Conservation (phyloP, 2,797 vertebrate species). For the Holocentrus rufus region DNA sequence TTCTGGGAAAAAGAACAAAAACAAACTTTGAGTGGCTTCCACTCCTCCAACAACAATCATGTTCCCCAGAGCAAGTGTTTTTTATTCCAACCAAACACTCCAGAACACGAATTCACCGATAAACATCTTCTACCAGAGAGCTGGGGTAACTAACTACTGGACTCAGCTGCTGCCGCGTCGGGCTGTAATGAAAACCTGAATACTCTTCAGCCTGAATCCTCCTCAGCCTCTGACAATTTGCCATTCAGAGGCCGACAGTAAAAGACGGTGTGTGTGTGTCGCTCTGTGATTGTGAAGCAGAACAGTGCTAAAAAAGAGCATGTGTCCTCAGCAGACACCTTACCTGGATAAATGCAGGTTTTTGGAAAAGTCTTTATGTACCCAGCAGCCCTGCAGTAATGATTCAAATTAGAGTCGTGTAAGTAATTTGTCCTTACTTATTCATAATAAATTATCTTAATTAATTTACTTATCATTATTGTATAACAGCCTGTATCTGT, state of each 20-base stretch:
- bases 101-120: constrained; percentile 18
- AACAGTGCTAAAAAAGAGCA: not conserved
- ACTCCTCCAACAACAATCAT: not conserved
- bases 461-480: too few relatives aligned
- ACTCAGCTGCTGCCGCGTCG: constrained; percentile 43
- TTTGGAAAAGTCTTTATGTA: too few relatives aligned
- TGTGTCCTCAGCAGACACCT: too few relatives aligned
- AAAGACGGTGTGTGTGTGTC: not conserved
- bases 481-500: too few relatives aligned
- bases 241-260: constrained; percentile 3
- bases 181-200: constrained; percentile 31
- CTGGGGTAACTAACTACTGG: constrained; percentile 27
- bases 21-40: not conserved
- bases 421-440: too few relatives aligned
- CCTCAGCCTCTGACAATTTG: too few relatives aligned
- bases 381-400: too few relatives aligned
- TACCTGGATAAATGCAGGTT: too few relatives aligned
- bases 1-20: not conserved
- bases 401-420: too few relatives aligned
- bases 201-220: too few relatives aligned
- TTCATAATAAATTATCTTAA: too few relatives aligned
- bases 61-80: not conserved
- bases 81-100: constrained; percentile 10
- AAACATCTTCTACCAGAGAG: constrained; percentile 12
- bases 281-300: not conserved